phyloP scores from a whole-genome alignment of 2,888 invertebrate genomes.

The Aquatica leii region DNA sequence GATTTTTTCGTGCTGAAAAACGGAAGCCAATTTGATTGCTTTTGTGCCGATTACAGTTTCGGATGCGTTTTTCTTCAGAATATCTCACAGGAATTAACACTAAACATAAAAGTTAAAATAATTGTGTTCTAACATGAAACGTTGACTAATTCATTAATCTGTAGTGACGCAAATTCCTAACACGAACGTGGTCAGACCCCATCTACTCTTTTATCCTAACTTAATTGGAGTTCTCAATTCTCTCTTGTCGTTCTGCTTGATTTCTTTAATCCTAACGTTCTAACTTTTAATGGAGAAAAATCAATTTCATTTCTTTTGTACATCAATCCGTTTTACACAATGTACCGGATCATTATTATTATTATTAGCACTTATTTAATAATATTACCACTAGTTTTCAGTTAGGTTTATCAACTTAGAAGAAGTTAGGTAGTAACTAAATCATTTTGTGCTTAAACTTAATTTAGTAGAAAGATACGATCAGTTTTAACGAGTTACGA shows the following conservation, averaged over 20 bases:
- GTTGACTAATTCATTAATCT: conserved; percentile 28
- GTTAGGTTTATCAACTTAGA: too few relatives aligned
- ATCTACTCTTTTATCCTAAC: conserved; percentile 27
- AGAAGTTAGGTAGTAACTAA: background rate
- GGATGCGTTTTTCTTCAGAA: background rate
- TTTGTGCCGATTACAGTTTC: too few relatives aligned
- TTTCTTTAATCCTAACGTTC: conserved; percentile 28
- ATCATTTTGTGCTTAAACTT: conserved; percentile 8
- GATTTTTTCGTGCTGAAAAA: too few relatives aligned
- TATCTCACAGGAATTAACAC: background rate
- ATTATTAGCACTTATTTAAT: too few relatives aligned
- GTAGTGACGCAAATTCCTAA: conserved; percentile 25
- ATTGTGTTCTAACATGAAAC: conserved; percentile 18
- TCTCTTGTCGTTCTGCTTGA: conserved; percentile 24
- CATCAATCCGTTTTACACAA: too few relatives aligned
- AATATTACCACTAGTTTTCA: too few relatives aligned
- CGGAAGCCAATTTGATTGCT: too few relatives aligned
- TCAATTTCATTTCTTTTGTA: conserved; percentile 12
- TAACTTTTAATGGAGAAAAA: conserved; percentile 28
- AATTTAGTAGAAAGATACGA: conserved; percentile 11
- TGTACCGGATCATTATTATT: too few relatives aligned
- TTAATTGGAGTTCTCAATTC: conserved; percentile 33
- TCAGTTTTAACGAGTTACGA: conserved; percentile 3
- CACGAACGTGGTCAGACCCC: conserved; percentile 19
- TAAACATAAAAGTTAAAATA: conserved; percentile 10